Conservation (phyloP, 1,140 invertebrate genomes). For the Cydia splendana region DNA sequence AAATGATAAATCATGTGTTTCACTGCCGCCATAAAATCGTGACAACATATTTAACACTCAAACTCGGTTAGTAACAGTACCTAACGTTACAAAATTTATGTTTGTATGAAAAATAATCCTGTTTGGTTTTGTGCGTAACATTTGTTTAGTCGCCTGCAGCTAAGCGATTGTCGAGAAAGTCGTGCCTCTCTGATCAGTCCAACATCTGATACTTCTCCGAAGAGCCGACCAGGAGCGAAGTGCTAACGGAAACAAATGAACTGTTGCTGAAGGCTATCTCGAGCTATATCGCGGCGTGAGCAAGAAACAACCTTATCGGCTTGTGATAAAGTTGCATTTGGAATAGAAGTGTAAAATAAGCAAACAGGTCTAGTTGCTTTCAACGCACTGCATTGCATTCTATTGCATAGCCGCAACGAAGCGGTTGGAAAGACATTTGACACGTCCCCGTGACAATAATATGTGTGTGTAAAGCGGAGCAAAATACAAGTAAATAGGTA, state of each 20-base stretch:
- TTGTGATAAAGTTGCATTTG: constrained; percentile 46
- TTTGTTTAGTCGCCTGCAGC: constrained; percentile 50
- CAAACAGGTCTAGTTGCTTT: constrained; percentile 66
- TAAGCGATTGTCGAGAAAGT: constrained; percentile 44
- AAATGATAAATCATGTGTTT: constrained; percentile 51
- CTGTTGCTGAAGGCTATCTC: constrained; percentile 64
- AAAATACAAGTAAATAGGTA: constrained; percentile 41
- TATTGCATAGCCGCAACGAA: constrained; percentile 67
- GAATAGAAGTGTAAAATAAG: constrained; percentile 47
- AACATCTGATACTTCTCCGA: constrained; percentile 65
- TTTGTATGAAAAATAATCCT: constrained; percentile 51
- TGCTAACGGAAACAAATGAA: constrained; percentile 74
- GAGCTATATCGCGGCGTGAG: constrained; percentile 37
- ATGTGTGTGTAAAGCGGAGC: constrained; percentile 53
- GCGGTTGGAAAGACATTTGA: constrained; percentile 69
- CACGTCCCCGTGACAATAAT: constrained; percentile 67
- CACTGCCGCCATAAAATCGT: constrained; percentile 48
- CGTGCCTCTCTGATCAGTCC: constrained; percentile 67
- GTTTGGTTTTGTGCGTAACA: constrained; percentile 37
- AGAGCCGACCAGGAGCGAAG: constrained; percentile 65
- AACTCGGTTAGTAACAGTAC: constrained; percentile 29
- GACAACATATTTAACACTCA: constrained; percentile 51
- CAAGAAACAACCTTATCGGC: constrained; percentile 44
- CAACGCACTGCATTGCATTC: constrained; percentile 65
- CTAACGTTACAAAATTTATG: constrained; percentile 45